Conservation (phyloP, 2,888 invertebrate species). For the Hemicrepidius hirtus region DNA sequence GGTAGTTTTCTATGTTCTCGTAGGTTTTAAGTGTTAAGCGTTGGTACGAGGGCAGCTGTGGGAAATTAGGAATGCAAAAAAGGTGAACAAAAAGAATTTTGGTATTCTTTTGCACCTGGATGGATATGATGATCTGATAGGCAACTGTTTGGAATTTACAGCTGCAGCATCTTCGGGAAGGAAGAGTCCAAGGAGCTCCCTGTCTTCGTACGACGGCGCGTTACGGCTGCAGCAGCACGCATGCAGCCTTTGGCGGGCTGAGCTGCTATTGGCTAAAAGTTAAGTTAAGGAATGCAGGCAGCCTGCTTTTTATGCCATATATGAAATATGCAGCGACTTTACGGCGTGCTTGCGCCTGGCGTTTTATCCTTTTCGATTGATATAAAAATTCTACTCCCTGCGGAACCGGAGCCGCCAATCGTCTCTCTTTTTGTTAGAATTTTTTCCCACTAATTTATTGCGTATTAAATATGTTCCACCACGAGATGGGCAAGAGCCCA, state of each 20-base stretch:
- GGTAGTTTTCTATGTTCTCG: too few species aligned
- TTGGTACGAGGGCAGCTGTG: too few species aligned
- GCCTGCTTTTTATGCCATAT: conserved; percentile 51
- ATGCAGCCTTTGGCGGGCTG: conserved; percentile 53
- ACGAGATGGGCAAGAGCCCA: conserved; percentile 43
- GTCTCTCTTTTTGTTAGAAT: conserved; percentile 30
- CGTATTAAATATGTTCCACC: conserved; percentile 45
- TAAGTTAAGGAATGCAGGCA: conserved; percentile 50
- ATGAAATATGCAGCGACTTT: conserved; percentile 47
- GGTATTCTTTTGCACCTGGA: neutral
- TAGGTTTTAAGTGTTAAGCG: too few species aligned
- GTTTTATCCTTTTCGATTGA: conserved; percentile 35
- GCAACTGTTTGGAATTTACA: conserved; percentile 15
- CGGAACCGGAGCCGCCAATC: conserved; percentile 36
- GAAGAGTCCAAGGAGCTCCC: conserved; percentile 4
- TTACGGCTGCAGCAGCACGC: conserved; percentile 44
- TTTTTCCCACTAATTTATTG: conserved; percentile 43
- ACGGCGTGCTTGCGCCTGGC: conserved; percentile 36
- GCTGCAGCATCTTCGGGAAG: conserved; percentile 26
- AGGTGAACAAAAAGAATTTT: too few species aligned
- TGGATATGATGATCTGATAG: neutral
- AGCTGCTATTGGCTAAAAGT: conserved; percentile 48
- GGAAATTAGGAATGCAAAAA: too few species aligned
- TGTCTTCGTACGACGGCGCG: conserved; percentile 35
- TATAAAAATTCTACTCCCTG: conserved; percentile 35